Base-by-base conservation (phyloP, 2,888 invertebrate genomes). In the Hyles lineata region DNA sequence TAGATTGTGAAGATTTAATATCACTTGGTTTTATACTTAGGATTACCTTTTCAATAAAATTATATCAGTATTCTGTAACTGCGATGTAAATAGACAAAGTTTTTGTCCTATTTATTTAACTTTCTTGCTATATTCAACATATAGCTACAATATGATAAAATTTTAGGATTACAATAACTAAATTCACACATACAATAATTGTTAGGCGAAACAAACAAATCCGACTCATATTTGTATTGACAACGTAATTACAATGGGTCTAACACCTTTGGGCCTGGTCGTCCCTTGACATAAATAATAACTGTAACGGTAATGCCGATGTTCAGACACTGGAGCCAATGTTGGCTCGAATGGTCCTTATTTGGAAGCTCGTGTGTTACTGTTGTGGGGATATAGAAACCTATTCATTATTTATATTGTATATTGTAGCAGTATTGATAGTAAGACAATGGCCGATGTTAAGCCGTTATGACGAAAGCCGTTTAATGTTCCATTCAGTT, bases 271-370 rank as follows among this genome's bases (percentile, higher is more conserved):
- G 67, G 67, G 50, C 23, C 50, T 6, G 55, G 0, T 50, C 23
- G 50, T 67, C 50, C 50, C 23, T 17, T 50, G 50, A 50, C 67
- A 50, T 67, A 43, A 67, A 67, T 50, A 67, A 67, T 50, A 67
- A 67, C 67, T 23, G 23, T 67, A 67, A 67, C 50, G 50, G 17
- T 50, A 50, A 67, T 63, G 23, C 23, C 67, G 15, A 17, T 43
- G 43, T 67, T 50, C 43, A 23, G 50, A 67, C 67, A 23, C 23
- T 43, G 67, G 15, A 67, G 21, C 7, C 17, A 67, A 67, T 50
- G 50, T 50, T 50, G 67, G 23, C 50, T 50, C 43, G 7, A 67
- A 2, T 23, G 67, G 23, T 25, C 23, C 23, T 15, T 50, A 50
- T 67, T 67, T 67, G 67, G 43, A 15, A 67, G 43, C 50, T 23